Percentiles rank a stretch among this genome's conserved stretches.
Conservation (phyloP, 2,888 invertebrate genomes). For the Tricholauxania praeusta region DNA sequence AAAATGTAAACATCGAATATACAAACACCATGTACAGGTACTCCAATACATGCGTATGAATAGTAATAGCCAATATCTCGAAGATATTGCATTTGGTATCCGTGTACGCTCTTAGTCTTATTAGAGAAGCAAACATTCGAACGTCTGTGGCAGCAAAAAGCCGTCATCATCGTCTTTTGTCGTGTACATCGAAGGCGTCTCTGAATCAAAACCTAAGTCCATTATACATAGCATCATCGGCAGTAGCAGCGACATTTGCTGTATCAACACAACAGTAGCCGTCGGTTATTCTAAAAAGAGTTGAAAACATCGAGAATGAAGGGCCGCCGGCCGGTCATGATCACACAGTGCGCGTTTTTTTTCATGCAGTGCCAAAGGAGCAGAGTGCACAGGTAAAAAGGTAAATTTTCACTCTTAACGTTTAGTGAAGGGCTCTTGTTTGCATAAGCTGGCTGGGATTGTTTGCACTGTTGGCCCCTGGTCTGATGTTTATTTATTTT, state of each 20-base stretch:
- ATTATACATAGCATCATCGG: not conserved
- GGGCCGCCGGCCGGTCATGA: not conserved
- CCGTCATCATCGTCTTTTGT: too few species aligned
- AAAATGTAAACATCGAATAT: not conserved
- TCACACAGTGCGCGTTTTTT: too few species aligned
- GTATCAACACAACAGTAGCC: not conserved
- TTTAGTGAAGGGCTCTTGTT: not conserved
- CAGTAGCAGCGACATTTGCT: not conserved
- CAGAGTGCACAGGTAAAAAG: too few species aligned
- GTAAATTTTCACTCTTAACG: too few species aligned
- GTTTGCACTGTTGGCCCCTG: constrained; percentile 19
- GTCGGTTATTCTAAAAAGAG: not conserved
- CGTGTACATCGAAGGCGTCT: not conserved
- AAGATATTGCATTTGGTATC: constrained; percentile 5
- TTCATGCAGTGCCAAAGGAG: too few species aligned
- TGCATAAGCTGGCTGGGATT: constrained; percentile 23
- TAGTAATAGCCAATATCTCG: too few species aligned
- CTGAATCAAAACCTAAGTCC: not conserved
- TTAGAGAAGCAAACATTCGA: constrained; percentile 62
- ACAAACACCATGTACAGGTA: not conserved
- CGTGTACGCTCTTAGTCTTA: constrained; percentile 53
- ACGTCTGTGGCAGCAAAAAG: constrained; percentile 46
- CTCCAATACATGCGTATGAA: not conserved
- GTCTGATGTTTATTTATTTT: constrained; percentile 14
- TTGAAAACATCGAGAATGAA: too few species aligned